Base-by-base conservation (phyloP, 2,888 invertebrate species). In the Coecobrya sp. region DNA sequence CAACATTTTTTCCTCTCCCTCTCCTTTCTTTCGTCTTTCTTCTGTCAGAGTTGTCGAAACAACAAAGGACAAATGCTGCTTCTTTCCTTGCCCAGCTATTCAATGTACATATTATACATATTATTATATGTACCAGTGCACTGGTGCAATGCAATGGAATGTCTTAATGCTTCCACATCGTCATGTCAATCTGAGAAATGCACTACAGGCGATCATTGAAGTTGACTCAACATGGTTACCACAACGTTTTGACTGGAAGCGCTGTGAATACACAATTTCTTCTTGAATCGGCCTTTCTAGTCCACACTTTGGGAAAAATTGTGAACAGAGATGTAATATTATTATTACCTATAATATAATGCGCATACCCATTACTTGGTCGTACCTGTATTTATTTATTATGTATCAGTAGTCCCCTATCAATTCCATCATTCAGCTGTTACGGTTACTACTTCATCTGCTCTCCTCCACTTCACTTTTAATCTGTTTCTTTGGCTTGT, bases 21-120 rank as follows among this genome's bases (percentile, higher is more conserved):
- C 36, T 19, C 8, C 30, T 42, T 45, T 49, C 49, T 22, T 70
- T 76, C 52, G 79, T 82, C 82, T 30, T 82, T 42, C 25, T 36
- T 55, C 86, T 91, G 86, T 91, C 86, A 87, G 70, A 91, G 55
- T 81, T 91, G 91, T 91, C 86, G 86, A 91, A 86, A 52, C 65
- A 91, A 91, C 91, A 91, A 91, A 91, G 86, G 91, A 91, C 81
- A 86, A n/a, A 86, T 49, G 79, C 25, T 49, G 16, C 79, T 52
- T 79, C 42, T 55, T 45, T 45, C 16, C 52, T 30, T 27, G 27
- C 45, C n/a, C n/a, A n/a, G n/a, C n/a, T n/a, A n/a, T n/a, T n/a
- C n/a, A n/a, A n/a, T n/a, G n/a, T n/a, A n/a, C n/a, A n/a, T n/a
- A n/a, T n/a, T n/a, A n/a, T n/a, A n/a, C n/a, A n/a, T 42, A 25